phyloP scores from a whole-genome alignment of 2,888 invertebrate genomes.

The Caenorhabditis macrosperma region DNA sequence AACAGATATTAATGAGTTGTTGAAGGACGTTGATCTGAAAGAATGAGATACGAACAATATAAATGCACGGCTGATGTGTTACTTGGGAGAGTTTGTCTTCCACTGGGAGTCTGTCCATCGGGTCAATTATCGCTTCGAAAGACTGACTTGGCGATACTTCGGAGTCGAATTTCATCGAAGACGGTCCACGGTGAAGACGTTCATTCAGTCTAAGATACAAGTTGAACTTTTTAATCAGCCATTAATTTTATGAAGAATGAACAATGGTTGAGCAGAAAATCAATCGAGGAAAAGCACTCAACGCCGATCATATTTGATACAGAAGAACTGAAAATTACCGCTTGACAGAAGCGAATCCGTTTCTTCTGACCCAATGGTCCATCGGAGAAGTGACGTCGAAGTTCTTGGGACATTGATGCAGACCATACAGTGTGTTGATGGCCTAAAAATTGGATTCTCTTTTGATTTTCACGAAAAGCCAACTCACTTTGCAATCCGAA shows the following conservation, averaged over 20 bases:
- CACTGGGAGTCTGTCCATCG: slow-evolving; percentile 88
- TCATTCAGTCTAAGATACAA: slow-evolving; percentile 66
- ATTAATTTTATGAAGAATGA: slow-evolving; percentile 4
- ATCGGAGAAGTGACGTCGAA: slow-evolving; percentile 85
- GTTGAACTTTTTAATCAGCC: background rate
- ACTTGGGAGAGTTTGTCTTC: slow-evolving; percentile 96
- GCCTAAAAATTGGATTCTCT: slow-evolving; percentile 85
- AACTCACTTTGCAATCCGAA: slow-evolving; percentile 90
- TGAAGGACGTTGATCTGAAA: slow-evolving; percentile 75
- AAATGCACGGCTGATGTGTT: background rate
- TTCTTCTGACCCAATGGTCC: slow-evolving; percentile 92
- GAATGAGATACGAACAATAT: no score
- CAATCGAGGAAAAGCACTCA: no score
- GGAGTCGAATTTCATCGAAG: slow-evolving; percentile 63
- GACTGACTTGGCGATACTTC: slow-evolving; percentile 65
- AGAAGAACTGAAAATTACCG: slow-evolving; percentile 81
- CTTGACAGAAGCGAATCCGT: slow-evolving; percentile 89
- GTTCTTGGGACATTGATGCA: slow-evolving; percentile 84
- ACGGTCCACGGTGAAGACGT: slow-evolving; percentile 68
- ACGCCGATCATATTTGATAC: background rate
- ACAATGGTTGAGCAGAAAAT: no score
- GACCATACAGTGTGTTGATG: slow-evolving; percentile 91
- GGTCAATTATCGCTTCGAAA: slow-evolving; percentile 95
- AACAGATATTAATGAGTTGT: slow-evolving; percentile 72
- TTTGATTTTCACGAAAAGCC: background rate